A percentile compares a stretch with the other conserved stretches of the same genome.
These are phyloP conservation scores for Pseudomyrmex cubaensis DNA, from an alignment of 1,140 invertebrate species.

Conservation along the genomic window DNA sequence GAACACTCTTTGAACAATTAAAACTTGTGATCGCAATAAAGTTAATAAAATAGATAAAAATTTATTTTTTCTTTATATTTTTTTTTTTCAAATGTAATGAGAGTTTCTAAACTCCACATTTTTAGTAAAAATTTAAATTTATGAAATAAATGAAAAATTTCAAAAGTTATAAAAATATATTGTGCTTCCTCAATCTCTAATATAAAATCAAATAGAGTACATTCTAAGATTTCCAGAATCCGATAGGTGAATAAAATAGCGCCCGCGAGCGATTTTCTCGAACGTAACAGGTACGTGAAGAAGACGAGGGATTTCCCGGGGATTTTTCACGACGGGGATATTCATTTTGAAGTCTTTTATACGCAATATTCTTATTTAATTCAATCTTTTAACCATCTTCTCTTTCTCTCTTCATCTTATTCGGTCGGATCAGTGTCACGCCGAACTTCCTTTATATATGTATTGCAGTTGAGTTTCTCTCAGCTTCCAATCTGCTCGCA, in stretches of 20 bases:
- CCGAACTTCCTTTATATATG: constrained; percentile 55
- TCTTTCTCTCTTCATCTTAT: constrained; percentile 37
- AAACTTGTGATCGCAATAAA: not conserved
- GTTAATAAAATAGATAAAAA: not conserved
- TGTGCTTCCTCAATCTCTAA: constrained; percentile 27
- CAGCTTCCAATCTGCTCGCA: constrained; percentile 68
- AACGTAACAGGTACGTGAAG: constrained; percentile 1
- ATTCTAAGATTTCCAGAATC: constrained; percentile 49
- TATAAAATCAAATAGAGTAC: not conserved
- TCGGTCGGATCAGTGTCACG: constrained; percentile 36
- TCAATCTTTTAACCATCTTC: constrained; percentile 54
- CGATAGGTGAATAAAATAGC: constrained; percentile 42
- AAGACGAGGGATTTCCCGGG: not conserved
- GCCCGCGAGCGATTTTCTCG: constrained; percentile 12
- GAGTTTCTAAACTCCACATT: too few relatives aligned
- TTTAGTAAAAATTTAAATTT: not conserved
- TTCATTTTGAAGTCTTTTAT: constrained; percentile 34
- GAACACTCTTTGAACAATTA: not conserved
- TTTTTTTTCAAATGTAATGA: not conserved
- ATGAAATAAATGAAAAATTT: not conserved
- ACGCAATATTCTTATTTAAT: constrained; percentile 57
- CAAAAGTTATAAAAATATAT: not conserved
- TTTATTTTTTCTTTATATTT: not conserved
- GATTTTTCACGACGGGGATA: constrained; percentile 32
- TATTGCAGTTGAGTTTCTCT: constrained; percentile 57